These are phyloP conservation scores for Drosophila stalkeri DNA, from an alignment of 2,888 invertebrate genomes.

Conservation along the genomic window DNA sequence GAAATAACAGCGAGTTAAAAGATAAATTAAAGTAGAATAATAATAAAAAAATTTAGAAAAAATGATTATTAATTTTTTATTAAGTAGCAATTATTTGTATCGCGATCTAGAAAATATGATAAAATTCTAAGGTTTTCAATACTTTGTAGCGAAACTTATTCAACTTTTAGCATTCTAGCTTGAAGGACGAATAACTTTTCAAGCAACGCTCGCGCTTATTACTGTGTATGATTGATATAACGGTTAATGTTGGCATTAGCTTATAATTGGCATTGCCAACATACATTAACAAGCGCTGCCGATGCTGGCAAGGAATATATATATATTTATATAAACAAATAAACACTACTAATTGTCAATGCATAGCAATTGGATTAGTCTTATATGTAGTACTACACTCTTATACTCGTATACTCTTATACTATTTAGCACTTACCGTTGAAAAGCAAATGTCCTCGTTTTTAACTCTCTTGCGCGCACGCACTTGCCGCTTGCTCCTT, in stretches of 20 bases:
- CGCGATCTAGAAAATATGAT: no score
- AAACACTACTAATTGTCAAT: background rate
- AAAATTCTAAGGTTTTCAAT: no score
- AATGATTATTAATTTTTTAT: no score
- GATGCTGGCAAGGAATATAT: background rate
- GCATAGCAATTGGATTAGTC: background rate
- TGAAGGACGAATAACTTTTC: background rate
- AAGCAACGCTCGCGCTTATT: background rate
- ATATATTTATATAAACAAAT: background rate
- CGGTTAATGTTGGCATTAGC: conserved; percentile 1
- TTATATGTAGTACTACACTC: background rate
- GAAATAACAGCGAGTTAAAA: background rate
- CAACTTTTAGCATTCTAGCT: no score
- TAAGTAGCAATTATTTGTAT: no score
- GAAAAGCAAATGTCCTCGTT: conserved; percentile 50
- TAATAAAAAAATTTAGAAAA: background rate
- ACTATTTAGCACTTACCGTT: conserved; percentile 51
- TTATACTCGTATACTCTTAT: background rate
- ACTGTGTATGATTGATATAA: background rate
- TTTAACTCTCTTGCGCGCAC: conserved; percentile 29
- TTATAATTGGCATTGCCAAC: background rate
- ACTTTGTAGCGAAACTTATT: no score
- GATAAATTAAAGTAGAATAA: background rate
- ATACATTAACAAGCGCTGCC: conserved; percentile 2
- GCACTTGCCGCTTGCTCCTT: conserved; percentile 36